phyloP scores from a whole-genome alignment of 1,140 invertebrate species.

The Sycobia sp. region DNA sequence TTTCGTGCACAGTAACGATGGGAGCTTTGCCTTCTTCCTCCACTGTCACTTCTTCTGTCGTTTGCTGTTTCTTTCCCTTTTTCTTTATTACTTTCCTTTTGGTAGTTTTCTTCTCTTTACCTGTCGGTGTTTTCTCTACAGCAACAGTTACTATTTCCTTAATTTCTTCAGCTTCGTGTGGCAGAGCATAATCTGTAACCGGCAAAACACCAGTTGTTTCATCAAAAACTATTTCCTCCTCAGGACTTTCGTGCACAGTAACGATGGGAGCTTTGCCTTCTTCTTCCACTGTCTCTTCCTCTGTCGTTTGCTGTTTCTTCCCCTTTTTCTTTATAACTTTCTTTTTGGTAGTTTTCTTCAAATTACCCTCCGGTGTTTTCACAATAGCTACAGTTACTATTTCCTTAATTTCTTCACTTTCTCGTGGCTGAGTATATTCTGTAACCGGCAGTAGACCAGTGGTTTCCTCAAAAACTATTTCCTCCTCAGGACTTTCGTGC shows the following conservation, averaged over 20 bases:
- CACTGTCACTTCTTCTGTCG: slow-evolving; percentile 50
- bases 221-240: slow-evolving; percentile 36
- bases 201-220: slow-evolving; percentile 28
- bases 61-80: slow-evolving; percentile 40
- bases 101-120: slow-evolving; percentile 34
- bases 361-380: too few species aligned
- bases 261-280: slow-evolving; percentile 56
- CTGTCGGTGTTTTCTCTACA: slow-evolving; percentile 30
- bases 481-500: too few species aligned
- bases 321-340: slow-evolving; percentile 51
- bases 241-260: slow-evolving; percentile 34
- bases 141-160: slow-evolving; percentile 28
- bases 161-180: slow-evolving; percentile 29
- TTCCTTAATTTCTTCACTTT: slow-evolving; percentile 57
- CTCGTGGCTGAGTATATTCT: too few species aligned
- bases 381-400: slow-evolving; percentile 60
- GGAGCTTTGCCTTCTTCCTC: too few species aligned
- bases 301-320: slow-evolving; percentile 49
- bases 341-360: too few species aligned
- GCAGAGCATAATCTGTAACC: slow-evolving; percentile 16
- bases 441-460: too few species aligned
- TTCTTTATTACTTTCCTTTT: slow-evolving; percentile 52
- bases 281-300: slow-evolving; percentile 49
- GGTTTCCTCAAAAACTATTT: too few species aligned
- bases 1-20: too few species aligned